Evolutionary conservation across 1,140 invertebrate species (phyloP), one percentile per base, ranked within the genome.

Genomic region (Dendrolimus punctatus): DNA sequence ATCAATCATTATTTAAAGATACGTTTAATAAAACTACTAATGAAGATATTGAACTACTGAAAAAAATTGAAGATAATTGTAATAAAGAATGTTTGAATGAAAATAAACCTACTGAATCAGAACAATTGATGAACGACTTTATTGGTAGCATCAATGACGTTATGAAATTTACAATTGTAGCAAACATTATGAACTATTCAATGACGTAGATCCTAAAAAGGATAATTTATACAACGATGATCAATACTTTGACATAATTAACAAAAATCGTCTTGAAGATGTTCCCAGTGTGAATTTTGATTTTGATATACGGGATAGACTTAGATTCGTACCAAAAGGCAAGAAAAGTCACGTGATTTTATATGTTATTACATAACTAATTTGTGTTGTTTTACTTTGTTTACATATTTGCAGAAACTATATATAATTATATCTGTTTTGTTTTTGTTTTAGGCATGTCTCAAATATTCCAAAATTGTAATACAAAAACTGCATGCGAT

Each of bases 301-400:
- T 51, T 80, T 84, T 64, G 60, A 67, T 58, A 45, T 84, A 4
- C 60, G 61, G 62, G 58, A 59, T 51, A 73, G 81, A 60, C 64
- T 54, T 9, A 55, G 57, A 49, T 82, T 78, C 60, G 42, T 85
- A 23, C 79, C 79, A 4, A 85, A 85, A 75, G 81, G 81, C 82
- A 68, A 40, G 37, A 9, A 40, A 5, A 46, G 23, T 23, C 3
- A 23, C 23, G 23, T 3, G 1, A 23, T 23, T 23, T 23, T 23
- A 23, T 23, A 23, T 23, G 1, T 23, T 23, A 23, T 23, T 23
- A 23, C 23, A 23, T 23, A 23, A 23, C 23, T 23, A 23, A 23
- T 23, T 37, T 5, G 36, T 39, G 4, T 45, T 38, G 9, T 38
- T 8, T 44, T 51, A 10, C 8, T 36, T 37, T 4, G 36, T 37